Evolutionary conservation across 2,888 invertebrate genomes (phyloP).

Genomic region (Sesamia inferens): DNA sequence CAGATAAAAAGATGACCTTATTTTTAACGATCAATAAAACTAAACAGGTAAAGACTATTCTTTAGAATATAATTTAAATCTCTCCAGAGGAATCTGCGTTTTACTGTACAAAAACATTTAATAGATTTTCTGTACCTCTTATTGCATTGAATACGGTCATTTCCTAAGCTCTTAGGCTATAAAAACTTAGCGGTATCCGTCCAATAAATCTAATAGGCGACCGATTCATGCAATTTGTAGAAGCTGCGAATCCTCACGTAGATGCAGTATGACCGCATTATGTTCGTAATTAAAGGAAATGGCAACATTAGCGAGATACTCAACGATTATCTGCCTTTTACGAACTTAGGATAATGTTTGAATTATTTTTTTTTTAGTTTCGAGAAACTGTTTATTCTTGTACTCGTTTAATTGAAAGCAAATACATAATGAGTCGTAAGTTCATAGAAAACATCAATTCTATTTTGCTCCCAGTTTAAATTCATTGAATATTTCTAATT

Average conservation of each 20-base stretch:
- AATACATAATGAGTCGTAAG: constrained; percentile 7
- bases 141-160: constrained; percentile 42
- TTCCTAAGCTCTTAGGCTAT: constrained; percentile 38
- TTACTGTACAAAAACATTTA: constrained; percentile 12
- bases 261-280: constrained; percentile 53
- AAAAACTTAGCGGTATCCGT: constrained; percentile 53
- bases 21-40: neutral
- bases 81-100: neutral
- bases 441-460: neutral
- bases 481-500: neutral
- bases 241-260: constrained; percentile 58
- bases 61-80: neutral
- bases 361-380: constrained; percentile 8
- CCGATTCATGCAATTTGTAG: constrained; percentile 51
- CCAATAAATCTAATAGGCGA: constrained; percentile 48
- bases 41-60: neutral
- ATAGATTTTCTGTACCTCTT: constrained; percentile 16
- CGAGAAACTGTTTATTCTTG: neutral
- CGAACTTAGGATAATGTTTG: constrained; percentile 24
- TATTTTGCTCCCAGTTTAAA: neutral
- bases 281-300: constrained; percentile 59
- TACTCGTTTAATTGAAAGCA: constrained; percentile 29
- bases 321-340: constrained; percentile 43
- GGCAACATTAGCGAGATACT: constrained; percentile 48
- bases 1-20: neutral